Percentiles rank a stretch among this genome's conserved stretches.
Evolutionary conservation across 2,113 vertebrate species (phyloP).

Genomic region (Myxocyprinus asiaticus): DNA sequence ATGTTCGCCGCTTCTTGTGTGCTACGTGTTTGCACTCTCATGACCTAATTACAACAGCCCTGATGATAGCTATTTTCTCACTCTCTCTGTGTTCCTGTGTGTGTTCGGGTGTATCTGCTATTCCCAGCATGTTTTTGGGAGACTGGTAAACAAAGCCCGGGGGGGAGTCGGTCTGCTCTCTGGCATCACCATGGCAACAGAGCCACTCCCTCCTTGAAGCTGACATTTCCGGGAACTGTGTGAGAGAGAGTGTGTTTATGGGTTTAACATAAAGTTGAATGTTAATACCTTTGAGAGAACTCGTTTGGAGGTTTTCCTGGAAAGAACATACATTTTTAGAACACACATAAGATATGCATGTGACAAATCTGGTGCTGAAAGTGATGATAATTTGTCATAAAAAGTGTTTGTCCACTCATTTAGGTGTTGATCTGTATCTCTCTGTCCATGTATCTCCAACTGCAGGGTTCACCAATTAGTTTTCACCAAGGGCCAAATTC

Average conservation of each 20-base stretch:
- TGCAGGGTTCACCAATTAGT: too few species aligned
- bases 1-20: background rate
- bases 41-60: conserved; percentile 20
- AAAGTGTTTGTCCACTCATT: background rate
- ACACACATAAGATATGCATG: too few species aligned
- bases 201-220: conserved; percentile 10
- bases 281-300: conserved; percentile 2
- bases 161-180: conserved; percentile 21
- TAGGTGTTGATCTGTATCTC: background rate
- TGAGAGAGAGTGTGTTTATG: background rate
- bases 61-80: background rate
- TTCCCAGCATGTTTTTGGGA: conserved; percentile 33
- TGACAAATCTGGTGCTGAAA: background rate
- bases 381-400: background rate
- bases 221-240: conserved; percentile 26
- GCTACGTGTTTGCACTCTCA: conserved; percentile 7
- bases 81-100: conserved; percentile 11
- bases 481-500: too few species aligned
- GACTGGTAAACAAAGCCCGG: conserved; percentile 36
- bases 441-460: too few species aligned
- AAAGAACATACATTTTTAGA: background rate
- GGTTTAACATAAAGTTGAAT: background rate
- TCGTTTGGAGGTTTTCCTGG: background rate
- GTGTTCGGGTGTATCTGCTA: conserved; percentile 14
- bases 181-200: conserved; percentile 4